Base-by-base conservation (phyloP, 2,797 vertebrate genomes). In the Neomorphus geoffroyi region DNA sequence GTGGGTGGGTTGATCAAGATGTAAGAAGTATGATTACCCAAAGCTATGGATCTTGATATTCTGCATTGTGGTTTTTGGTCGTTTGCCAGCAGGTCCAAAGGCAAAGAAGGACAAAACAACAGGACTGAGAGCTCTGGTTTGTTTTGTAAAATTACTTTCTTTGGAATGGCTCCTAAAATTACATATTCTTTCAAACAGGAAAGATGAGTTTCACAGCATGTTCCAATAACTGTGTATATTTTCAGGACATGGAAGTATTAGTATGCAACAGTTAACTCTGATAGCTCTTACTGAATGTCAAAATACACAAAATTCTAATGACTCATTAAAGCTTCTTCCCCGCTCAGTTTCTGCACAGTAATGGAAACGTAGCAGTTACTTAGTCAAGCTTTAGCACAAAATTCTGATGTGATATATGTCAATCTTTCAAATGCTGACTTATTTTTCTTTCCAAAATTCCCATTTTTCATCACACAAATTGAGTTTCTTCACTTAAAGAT, bases 141-240 rank as follows among this genome's bases (percentile, higher is more conserved):
- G 65, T 71, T 93, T 88, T 84, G 58, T 56, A 80, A 39, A 91
- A 79, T 43, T 33, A 75, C 74, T 84, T 83, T 72, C 30, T 81
- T 88, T 88, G 88, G 70, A 95, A 90, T 15, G 9, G 33, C 62
- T 94, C 62, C 90, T 93, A 56, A 91, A 90, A 93, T 88, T 83
- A 75, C 51, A 86, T 71, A 69, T 84, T 62, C 73, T 71, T 84
- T 39, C 66, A 81, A 88, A 88, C 24, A 81, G 39, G 57, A 87
- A 92, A 70, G 70, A 73, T 73, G 54, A 83, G 45, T 71, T 91
- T 91, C 67, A 66, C 24, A 69, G 66, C 43, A 39, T 70, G 62
- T 90, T 93, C 69, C n/a, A 72, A 60, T 37, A 81, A 46, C 30
- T 0, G 0, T 21, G 8, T 56, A 8, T 65, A 35, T 78, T 51